phyloP scores from a whole-genome alignment of 2,888 invertebrate genomes.

The Polyploca ridens region DNA sequence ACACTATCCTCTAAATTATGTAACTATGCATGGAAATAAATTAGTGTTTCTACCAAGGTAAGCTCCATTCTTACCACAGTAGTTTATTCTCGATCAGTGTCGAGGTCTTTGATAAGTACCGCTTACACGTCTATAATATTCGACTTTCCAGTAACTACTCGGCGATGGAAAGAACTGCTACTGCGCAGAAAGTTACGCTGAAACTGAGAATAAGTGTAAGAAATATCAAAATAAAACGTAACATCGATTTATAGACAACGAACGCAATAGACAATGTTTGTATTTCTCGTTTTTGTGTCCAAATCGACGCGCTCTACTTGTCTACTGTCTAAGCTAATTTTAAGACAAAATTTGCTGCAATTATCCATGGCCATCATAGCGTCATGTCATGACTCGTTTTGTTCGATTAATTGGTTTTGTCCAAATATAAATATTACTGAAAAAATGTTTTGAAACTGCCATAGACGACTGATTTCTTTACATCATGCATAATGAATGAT shows the following conservation, averaged over 20 bases:
- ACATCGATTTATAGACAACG: slow-evolving; percentile 50
- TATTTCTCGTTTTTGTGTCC: slow-evolving; percentile 35
- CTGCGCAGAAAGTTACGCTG: slow-evolving; percentile 50
- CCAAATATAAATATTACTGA: slow-evolving; percentile 4
- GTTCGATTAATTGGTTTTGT: neutral
- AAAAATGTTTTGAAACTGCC: neutral
- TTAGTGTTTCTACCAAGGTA: too few species aligned
- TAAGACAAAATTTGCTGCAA: slow-evolving; percentile 50
- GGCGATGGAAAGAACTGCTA: slow-evolving; percentile 57
- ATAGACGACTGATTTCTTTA: too few species aligned
- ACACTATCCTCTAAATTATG: neutral
- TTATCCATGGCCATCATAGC: slow-evolving; percentile 44
- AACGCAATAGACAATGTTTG: slow-evolving; percentile 46
- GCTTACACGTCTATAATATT: neutral
- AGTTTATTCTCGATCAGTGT: neutral
- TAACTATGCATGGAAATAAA: too few species aligned
- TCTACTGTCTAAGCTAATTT: slow-evolving; percentile 52
- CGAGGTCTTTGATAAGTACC: neutral
- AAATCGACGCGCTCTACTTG: slow-evolving; percentile 61
- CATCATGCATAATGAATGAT: neutral
- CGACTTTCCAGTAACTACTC: slow-evolving; percentile 46
- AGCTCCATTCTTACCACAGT: neutral
- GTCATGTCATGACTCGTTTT: slow-evolving; percentile 3
- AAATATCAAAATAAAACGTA: slow-evolving; percentile 49
- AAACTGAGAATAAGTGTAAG: slow-evolving; percentile 47